Evolutionary conservation across 2,113 vertebrate species (phyloP).

Genomic region (Cavia aperea): DNA sequence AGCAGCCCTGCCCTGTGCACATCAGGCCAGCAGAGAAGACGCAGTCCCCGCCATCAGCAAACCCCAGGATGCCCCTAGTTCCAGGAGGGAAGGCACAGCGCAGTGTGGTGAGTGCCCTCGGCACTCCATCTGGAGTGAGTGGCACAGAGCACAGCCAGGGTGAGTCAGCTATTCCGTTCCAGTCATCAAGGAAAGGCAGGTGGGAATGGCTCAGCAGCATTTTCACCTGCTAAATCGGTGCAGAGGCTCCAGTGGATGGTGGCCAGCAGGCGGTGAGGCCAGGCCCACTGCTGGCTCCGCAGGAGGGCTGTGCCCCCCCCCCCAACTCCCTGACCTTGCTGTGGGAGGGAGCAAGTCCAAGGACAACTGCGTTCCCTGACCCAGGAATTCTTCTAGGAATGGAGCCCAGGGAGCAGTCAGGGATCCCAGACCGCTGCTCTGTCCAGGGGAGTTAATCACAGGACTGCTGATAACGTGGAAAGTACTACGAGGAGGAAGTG

Average conservation of each 20-base stretch:
- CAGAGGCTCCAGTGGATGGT: rapidly evolving
- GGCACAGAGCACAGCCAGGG: rapidly evolving
- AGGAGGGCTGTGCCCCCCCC: not conserved
- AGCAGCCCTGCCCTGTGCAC: not conserved
- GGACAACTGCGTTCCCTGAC: not conserved
- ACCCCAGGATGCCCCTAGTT: rapidly evolving
- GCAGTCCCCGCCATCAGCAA: not conserved
- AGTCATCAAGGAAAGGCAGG: not conserved
- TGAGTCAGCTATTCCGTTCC: too few relatives aligned
- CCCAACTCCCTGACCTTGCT: not conserved
- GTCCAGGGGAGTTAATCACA: not conserved
- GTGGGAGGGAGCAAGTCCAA: not conserved
- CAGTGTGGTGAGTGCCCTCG: rapidly evolving
- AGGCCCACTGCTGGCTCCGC: rapidly evolving
- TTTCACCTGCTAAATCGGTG: rapidly evolving
- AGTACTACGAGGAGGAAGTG: not conserved
- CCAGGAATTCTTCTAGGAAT: constrained; percentile 4
- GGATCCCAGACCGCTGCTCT: not conserved
- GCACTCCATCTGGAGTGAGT: not conserved
- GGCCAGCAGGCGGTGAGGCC: rapidly evolving
- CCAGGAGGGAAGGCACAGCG: rapidly evolving
- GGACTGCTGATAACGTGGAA: not conserved
- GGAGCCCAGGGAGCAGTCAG: not conserved
- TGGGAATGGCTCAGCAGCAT: rapidly evolving
- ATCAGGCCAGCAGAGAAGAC: not conserved